Evolutionary conservation across 2,888 invertebrate species (phyloP).

Genomic region (Neoscelio sp.): DNA sequence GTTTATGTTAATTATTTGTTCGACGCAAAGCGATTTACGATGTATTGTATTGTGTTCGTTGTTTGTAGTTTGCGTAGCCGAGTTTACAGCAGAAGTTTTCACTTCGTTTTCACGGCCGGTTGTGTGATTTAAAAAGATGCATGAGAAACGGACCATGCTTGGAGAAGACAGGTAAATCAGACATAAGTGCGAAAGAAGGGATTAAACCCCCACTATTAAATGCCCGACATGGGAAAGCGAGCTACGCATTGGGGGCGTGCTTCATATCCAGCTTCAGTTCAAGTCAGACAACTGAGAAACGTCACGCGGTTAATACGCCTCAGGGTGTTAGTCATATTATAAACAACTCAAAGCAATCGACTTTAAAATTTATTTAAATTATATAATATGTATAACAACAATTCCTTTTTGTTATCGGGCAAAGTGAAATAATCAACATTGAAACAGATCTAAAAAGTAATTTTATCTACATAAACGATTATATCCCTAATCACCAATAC

Average conservation of each 20-base stretch:
- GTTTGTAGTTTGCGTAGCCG: slow-evolving; percentile 59
- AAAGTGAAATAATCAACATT: too few relatives aligned
- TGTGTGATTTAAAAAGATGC: slow-evolving; percentile 66
- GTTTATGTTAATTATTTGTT: not conserved
- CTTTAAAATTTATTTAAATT: slow-evolving; percentile 2
- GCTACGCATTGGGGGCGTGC: slow-evolving; percentile 76
- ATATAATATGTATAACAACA: too few relatives aligned
- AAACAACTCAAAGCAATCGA: not conserved
- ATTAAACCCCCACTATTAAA: slow-evolving; percentile 77
- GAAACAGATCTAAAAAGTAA: too few relatives aligned
- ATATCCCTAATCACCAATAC: too few relatives aligned
- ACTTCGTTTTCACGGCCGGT: slow-evolving; percentile 72
- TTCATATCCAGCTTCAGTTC: slow-evolving; percentile 79
- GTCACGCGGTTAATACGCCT: slow-evolving; percentile 62
- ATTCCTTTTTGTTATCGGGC: too few relatives aligned
- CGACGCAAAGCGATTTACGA: too few relatives aligned
- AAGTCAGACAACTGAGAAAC: slow-evolving; percentile 77
- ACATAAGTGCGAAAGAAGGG: slow-evolving; percentile 76
- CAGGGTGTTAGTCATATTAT: slow-evolving; percentile 35
- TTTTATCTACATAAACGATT: too few relatives aligned
- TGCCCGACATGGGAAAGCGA: slow-evolving; percentile 75
- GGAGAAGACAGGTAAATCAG: slow-evolving; percentile 65
- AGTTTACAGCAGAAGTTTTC: slow-evolving; percentile 64
- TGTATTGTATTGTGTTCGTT: slow-evolving; percentile 59
- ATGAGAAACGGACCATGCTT: slow-evolving; percentile 66